phyloP scores from a whole-genome alignment of 2,888 invertebrate species.

The Drosophila putrida region DNA sequence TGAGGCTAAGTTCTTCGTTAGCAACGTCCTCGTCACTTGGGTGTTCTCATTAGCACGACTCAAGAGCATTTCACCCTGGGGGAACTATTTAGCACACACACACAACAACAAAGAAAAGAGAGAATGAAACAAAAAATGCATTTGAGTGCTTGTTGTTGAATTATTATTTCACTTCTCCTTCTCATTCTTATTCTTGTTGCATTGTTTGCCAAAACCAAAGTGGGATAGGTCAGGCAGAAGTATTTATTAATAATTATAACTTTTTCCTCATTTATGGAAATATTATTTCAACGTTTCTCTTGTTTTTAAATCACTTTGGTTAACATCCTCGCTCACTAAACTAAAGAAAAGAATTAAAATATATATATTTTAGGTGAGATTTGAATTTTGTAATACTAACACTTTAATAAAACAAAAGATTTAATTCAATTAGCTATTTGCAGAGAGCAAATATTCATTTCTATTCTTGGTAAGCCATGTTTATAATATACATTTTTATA shows the following conservation, averaged over 20 bases:
- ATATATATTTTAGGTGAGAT: too few relatives aligned
- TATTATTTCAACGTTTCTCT: constrained; percentile 3
- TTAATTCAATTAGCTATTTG: background rate
- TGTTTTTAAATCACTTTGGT: background rate
- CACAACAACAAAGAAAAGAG: constrained; percentile 53
- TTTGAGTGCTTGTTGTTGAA: constrained; percentile 61
- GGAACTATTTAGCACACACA: constrained; percentile 80
- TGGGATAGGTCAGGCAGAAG: constrained; percentile 26
- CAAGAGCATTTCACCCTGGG: constrained; percentile 80
- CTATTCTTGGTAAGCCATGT: too few relatives aligned
- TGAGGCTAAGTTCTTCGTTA: constrained; percentile 44
- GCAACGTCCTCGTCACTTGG: constrained; percentile 60
- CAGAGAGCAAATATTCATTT: background rate
- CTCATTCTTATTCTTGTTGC: background rate
- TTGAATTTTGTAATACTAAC: background rate
- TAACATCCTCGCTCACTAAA: too few relatives aligned
- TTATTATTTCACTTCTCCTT: constrained; percentile 8
- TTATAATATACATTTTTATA: too few relatives aligned
- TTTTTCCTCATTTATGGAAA: background rate
- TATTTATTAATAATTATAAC: background rate
- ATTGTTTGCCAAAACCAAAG: constrained; percentile 16
- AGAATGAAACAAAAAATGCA: constrained; percentile 43
- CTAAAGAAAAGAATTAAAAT: too few relatives aligned
- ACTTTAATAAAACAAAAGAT: background rate
- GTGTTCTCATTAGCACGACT: constrained; percentile 82